Evolutionary conservation across 2,888 invertebrate species (phyloP).

Genomic region (Timema cristinae): DNA sequence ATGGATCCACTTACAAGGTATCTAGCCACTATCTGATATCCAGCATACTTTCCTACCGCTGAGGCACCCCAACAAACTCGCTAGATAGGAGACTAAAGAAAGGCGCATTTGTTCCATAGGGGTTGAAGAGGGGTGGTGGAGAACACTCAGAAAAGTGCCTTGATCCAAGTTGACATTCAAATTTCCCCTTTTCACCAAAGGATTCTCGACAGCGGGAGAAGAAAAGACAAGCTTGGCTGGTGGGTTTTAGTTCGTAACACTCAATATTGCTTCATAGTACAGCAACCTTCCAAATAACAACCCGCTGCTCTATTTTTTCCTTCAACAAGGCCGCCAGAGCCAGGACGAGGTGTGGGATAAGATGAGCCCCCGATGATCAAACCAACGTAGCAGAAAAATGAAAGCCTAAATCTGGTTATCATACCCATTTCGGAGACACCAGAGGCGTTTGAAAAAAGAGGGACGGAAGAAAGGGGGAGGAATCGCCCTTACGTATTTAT

Average conservation of each 20-base stretch:
- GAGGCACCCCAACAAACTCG: too few species aligned
- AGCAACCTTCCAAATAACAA: too few species aligned
- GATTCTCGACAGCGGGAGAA: constrained; percentile 6
- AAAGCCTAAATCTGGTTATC: constrained; percentile 53
- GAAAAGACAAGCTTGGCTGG: constrained; percentile 7
- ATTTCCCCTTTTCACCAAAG: constrained; percentile 40
- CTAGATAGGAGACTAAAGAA: too few species aligned
- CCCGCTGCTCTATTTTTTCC: too few species aligned
- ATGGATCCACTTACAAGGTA: too few species aligned
- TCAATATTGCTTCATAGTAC: constrained; percentile 19
- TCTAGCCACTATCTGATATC: too few species aligned
- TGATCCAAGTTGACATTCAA: constrained; percentile 50
- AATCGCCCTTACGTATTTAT: too few species aligned
- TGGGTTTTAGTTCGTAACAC: background rate
- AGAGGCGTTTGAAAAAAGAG: constrained; percentile 25
- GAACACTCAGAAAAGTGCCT: constrained; percentile 32
- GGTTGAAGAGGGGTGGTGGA: background rate
- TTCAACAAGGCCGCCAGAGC: too few species aligned
- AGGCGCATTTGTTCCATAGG: background rate
- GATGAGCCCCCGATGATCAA: constrained; percentile 40
- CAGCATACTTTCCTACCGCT: too few species aligned
- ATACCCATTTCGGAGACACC: constrained; percentile 46
- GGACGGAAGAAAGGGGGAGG: too few species aligned
- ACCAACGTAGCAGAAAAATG: constrained; percentile 52
- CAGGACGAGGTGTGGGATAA: constrained; percentile 5